These are phyloP conservation scores for Lochmaea crataegi DNA, from an alignment of 2,888 invertebrate genomes.

Conservation along the genomic window DNA sequence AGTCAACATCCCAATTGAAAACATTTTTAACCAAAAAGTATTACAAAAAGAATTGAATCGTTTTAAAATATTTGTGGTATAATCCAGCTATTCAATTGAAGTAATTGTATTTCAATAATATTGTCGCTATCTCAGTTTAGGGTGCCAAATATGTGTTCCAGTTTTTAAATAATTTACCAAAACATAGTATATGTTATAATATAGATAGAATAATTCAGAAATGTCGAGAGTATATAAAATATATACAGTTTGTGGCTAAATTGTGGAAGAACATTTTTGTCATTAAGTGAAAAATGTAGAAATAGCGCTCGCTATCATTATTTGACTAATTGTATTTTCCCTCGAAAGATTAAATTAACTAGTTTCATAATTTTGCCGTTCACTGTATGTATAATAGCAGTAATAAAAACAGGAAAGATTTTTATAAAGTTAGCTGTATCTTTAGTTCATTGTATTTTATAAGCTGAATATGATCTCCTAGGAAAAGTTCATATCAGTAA, in stretches of 20 bases:
- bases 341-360: background rate
- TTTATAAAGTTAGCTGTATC: background rate
- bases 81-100: background rate
- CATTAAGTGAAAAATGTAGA: background rate
- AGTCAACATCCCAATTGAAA: too few relatives aligned
- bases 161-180: constrained; percentile 38
- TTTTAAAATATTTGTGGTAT: too few relatives aligned
- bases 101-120: constrained; percentile 10
- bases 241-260: constrained; percentile 16
- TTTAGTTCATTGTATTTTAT: constrained; percentile 2
- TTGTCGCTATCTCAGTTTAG: constrained; percentile 35
- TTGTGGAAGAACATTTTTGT: background rate
- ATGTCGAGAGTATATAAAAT: constrained; percentile 32
- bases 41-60: too few relatives aligned
- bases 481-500: background rate
- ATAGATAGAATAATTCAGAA: constrained; percentile 30
- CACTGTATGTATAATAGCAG: background rate
- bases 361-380: background rate
- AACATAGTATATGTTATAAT: constrained; percentile 33
- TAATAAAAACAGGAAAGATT: background rate
- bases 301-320: too few relatives aligned
- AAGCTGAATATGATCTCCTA: background rate
- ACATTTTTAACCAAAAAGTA: too few relatives aligned
- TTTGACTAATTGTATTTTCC: background rate
- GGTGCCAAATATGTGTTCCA: constrained; percentile 43